These are phyloP conservation scores for Bubo blakistoni DNA, from an alignment of 2,113 vertebrate species.

Conservation along the genomic window DNA sequence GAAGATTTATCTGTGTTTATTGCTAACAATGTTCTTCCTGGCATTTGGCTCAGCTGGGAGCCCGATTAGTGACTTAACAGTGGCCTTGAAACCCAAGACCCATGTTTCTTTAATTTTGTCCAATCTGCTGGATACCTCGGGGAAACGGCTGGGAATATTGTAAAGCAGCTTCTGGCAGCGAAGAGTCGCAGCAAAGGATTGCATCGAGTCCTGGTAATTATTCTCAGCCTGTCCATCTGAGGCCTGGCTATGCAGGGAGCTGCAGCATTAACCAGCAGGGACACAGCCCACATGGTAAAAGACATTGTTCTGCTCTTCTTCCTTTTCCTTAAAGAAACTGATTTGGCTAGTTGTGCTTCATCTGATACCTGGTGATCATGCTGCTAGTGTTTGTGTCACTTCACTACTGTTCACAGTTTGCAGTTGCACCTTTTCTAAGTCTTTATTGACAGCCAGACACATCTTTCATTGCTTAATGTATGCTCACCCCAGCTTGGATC, in stretches of 20 bases:
- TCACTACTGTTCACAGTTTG: background rate
- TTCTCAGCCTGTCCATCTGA: background rate
- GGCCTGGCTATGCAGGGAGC: background rate
- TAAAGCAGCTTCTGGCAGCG: background rate
- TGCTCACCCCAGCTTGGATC: background rate
- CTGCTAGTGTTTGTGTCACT: background rate
- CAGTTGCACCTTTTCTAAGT: background rate
- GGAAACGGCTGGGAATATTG: background rate
- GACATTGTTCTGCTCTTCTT: background rate
- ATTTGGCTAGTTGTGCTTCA: background rate
- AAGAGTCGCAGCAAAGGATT: background rate
- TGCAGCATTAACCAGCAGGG: background rate
- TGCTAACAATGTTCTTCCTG: background rate
- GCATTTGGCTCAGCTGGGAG: background rate
- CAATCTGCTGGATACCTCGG: background rate
- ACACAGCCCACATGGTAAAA: background rate
- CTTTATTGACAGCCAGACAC: background rate
- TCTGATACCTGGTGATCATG: background rate
- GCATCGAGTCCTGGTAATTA: background rate
- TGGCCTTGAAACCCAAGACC: background rate
- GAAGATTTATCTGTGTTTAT: background rate
- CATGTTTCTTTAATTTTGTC: background rate
- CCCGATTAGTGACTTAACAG: background rate
- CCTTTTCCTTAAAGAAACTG: background rate
- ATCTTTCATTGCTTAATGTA: background rate